phyloP scores from a whole-genome alignment of 2,797 vertebrate genomes.

The Myripristis jacobus region DNA sequence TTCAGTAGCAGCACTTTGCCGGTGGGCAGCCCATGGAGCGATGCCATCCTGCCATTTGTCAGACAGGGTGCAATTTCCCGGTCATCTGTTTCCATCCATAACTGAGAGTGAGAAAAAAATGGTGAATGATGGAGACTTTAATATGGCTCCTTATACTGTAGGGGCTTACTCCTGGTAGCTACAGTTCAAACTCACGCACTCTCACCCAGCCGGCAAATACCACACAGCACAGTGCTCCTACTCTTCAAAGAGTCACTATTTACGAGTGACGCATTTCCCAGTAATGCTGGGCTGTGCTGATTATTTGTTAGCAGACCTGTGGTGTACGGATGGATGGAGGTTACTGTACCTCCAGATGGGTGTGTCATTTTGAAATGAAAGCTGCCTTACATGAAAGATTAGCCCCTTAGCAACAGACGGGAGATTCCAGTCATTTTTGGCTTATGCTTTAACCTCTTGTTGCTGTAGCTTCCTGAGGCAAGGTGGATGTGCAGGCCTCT shows the following conservation, averaged over 20 bases:
- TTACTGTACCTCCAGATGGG: constrained; percentile 43
- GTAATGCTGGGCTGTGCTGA: constrained; percentile 48
- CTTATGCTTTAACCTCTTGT: constrained; percentile 47
- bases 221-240: constrained; percentile 42
- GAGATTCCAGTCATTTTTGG: constrained; percentile 62
- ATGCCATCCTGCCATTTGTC: constrained; percentile 77
- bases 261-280: constrained; percentile 73
- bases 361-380: constrained; percentile 55
- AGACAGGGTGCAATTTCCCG: constrained; percentile 76
- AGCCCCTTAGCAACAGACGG: constrained; percentile 48
- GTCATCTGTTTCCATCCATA: constrained; percentile 77
- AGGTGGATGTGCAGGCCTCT: constrained; percentile 27
- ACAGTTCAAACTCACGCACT: constrained; percentile 49
- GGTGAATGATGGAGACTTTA: constrained; percentile 66
- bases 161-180: constrained; percentile 37
- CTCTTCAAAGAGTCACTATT: constrained; percentile 59
- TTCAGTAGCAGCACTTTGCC: constrained; percentile 71
- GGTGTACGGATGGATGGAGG: constrained; percentile 39
- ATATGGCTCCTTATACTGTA: constrained; percentile 53
- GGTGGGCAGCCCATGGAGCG: constrained; percentile 71
- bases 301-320: constrained; percentile 43
- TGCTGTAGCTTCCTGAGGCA: constrained; percentile 36
- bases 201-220: constrained; percentile 70
- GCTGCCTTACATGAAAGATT: constrained; percentile 51
- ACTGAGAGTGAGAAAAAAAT: constrained; percentile 64